A percentile compares a stretch with the other conserved stretches of the same genome.
Evolutionary conservation across 2,113 vertebrate genomes (phyloP).

Genomic region (Guaruba guarouba): DNA sequence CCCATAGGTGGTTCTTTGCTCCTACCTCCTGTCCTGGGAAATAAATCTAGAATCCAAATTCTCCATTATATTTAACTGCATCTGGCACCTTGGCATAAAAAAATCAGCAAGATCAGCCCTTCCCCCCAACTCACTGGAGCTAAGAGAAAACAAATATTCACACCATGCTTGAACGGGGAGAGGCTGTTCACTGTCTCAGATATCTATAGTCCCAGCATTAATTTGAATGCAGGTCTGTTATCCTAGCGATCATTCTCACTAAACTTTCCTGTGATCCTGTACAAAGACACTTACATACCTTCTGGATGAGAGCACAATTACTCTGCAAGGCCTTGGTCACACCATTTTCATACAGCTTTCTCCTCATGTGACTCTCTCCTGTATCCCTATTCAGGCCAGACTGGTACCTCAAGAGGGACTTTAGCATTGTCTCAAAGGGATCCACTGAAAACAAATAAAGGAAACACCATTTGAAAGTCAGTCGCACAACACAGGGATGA

Average conservation of each 20-base stretch:
- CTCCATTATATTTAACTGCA: not conserved
- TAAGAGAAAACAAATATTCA: not conserved
- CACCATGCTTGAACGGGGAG: not conserved
- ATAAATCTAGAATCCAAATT: not conserved
- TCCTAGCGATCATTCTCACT: not conserved
- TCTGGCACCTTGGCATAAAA: not conserved
- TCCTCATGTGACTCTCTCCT: slow-evolving; percentile 80
- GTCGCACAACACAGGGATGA: not conserved
- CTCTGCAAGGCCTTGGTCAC: slow-evolving; percentile 82
- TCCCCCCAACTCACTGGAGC: not conserved
- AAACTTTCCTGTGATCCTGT: not conserved
- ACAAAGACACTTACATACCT: slow-evolving; percentile 72
- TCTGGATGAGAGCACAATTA: slow-evolving; percentile 83
- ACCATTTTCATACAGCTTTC: slow-evolving; percentile 85
- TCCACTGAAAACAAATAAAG: slow-evolving; percentile 78
- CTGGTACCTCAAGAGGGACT: slow-evolving; percentile 91
- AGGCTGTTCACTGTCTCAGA: not conserved
- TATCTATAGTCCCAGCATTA: not conserved
- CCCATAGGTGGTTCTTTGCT: not conserved
- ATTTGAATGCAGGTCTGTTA: not conserved
- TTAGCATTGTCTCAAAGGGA: slow-evolving; percentile 97
- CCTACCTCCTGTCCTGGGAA: not conserved
- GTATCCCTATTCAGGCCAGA: slow-evolving; percentile 75
- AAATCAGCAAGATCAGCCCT: not conserved
- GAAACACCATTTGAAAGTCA: not conserved